phyloP scores from a whole-genome alignment of 53 echinoderm and acorn worm species.

The Echinarachnius parma region DNA sequence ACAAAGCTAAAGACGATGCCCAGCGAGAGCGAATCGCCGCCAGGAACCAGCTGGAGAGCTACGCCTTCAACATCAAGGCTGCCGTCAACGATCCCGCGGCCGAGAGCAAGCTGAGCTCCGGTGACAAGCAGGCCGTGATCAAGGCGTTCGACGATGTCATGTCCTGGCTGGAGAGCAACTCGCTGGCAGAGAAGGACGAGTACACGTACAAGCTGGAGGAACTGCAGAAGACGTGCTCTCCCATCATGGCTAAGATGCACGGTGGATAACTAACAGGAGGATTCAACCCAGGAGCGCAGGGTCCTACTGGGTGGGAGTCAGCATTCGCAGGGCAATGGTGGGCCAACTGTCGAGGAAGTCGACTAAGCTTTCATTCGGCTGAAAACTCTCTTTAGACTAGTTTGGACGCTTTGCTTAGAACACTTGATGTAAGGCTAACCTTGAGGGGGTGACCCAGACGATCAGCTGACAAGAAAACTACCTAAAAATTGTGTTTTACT shows the following conservation, averaged over 20 bases:
- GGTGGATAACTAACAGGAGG: slow-evolving; percentile 12
- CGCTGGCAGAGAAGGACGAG: slow-evolving; percentile 70
- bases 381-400: too few relatives aligned
- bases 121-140: slow-evolving; percentile 54
- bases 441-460: too few relatives aligned
- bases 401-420: too few relatives aligned
- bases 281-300: slow-evolving; percentile 15
- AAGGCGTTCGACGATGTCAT: slow-evolving; percentile 52
- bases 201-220: slow-evolving; percentile 65
- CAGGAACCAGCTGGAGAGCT: slow-evolving; percentile 76
- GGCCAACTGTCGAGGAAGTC: slow-evolving; percentile 74
- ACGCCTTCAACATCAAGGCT: slow-evolving; percentile 67
- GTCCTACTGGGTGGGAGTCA: too few relatives aligned
- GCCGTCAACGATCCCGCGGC: slow-evolving; percentile 55
- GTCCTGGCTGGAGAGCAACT: slow-evolving; percentile 76
- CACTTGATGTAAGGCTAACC: too few relatives aligned
- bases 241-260: slow-evolving; percentile 82
- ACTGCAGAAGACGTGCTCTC: slow-evolving; percentile 72
- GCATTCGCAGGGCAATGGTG: background rate
- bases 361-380: too few relatives aligned
- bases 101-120: slow-evolving; percentile 44
- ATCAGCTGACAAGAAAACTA: too few relatives aligned
- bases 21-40: slow-evolving; percentile 62
- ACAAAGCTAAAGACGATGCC: slow-evolving; percentile 75
- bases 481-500: too few relatives aligned